Percentiles rank a stretch among this genome's conserved stretches.
Evolutionary conservation across 2,888 invertebrate species (phyloP).

Genomic region (Orchesellides sinensis): DNA sequence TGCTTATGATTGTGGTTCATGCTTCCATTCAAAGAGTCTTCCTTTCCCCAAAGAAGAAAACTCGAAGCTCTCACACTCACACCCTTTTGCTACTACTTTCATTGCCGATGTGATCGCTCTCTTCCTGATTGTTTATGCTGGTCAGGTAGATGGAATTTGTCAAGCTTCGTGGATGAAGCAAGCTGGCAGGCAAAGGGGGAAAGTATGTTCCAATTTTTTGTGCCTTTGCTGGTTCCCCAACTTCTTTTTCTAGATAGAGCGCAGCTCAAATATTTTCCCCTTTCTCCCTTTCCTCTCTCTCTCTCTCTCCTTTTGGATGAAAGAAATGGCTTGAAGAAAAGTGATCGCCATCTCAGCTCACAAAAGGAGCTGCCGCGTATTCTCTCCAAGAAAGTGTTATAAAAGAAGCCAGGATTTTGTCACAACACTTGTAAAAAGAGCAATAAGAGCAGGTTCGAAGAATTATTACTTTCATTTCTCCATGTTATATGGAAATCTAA

Average conservation of each 20-base stretch:
- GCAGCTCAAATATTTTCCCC: neutral
- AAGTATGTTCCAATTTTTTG: too few species aligned
- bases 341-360: constrained; percentile 9
- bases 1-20: neutral
- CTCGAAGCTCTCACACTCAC: constrained; percentile 8
- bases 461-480: too few species aligned
- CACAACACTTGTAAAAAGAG: too few species aligned
- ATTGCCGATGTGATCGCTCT: constrained; percentile 1
- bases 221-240: too few species aligned
- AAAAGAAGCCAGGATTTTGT: too few species aligned
- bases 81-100: neutral
- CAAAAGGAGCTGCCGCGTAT: too few species aligned
- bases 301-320: neutral
- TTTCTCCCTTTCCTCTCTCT: neutral
- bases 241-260: too few species aligned
- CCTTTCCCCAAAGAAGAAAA: neutral
- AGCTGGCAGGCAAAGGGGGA: constrained; percentile 24
- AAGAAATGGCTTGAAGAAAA: neutral
- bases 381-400: too few species aligned
- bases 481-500: too few species aligned
- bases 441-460: too few species aligned
- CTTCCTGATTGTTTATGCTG: constrained; percentile 63
- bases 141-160: constrained; percentile 73
- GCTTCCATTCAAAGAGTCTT: neutral
- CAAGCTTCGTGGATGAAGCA: constrained; percentile 44